Evolutionary conservation across 2,888 invertebrate species (phyloP).

Genomic region (Melanargia galathea): DNA sequence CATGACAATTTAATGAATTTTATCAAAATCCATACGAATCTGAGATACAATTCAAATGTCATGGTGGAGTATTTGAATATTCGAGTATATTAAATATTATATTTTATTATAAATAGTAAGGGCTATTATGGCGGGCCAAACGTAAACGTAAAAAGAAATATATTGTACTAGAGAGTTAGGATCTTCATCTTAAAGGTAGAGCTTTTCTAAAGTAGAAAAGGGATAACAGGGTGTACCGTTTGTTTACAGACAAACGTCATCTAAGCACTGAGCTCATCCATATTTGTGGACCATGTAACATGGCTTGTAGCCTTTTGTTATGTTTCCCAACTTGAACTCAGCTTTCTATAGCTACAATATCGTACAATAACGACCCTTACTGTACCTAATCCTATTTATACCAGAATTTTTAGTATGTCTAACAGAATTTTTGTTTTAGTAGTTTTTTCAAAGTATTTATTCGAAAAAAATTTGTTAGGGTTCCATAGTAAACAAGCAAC

Average conservation of each 20-base stretch:
- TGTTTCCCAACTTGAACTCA: slow-evolving; percentile 61
- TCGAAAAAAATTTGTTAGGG: background rate
- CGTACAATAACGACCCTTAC: slow-evolving; percentile 25
- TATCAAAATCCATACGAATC: no score
- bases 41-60: no score
- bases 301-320: slow-evolving; percentile 26
- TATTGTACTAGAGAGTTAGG: background rate
- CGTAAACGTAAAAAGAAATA: background rate
- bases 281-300: slow-evolving; percentile 20
- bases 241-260: slow-evolving; percentile 16
- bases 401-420: slow-evolving; percentile 14
- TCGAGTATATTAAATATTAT: no score
- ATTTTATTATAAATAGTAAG: no score
- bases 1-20: no score
- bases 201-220: slow-evolving; percentile 15
- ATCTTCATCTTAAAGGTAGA: background rate
- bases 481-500: no score
- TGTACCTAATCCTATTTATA: slow-evolving; percentile 32
- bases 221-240: slow-evolving; percentile 10
- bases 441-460: background rate
- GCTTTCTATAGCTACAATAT: slow-evolving; percentile 21
- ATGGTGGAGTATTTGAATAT: no score
- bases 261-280: slow-evolving; percentile 17
- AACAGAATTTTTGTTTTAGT: background rate
- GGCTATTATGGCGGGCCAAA: no score